Conservation (phyloP, 2,888 invertebrate genomes). For the Caenorhabditis sp. region DNA sequence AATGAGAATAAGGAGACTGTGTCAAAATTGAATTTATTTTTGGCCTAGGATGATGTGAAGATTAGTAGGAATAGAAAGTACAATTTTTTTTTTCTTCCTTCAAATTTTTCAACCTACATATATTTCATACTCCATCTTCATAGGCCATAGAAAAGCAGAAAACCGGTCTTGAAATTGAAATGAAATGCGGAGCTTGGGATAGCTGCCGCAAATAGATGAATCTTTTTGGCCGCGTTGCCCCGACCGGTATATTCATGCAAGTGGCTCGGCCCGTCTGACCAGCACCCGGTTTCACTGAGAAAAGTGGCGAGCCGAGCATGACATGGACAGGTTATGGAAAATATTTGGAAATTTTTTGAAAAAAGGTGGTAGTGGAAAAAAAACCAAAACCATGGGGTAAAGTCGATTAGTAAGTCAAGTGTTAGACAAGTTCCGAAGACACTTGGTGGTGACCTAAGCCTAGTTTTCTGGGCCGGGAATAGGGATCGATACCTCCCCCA, state of each 20-base stretch:
- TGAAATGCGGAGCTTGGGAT: constrained; percentile 35
- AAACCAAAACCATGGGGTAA: no score
- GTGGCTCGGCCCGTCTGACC: constrained; percentile 35
- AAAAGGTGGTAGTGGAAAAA: background rate
- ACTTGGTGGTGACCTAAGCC: no score
- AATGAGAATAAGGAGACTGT: background rate
- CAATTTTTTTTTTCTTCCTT: background rate
- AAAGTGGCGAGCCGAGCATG: background rate
- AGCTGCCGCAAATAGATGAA: constrained; percentile 54
- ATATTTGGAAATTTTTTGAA: no score
- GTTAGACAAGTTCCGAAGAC: no score
- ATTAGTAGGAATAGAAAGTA: no score
- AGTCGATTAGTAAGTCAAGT: no score
- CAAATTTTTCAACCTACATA: no score
- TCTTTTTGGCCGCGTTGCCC: background rate
- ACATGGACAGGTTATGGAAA: background rate
- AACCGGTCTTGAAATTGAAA: constrained; percentile 56
- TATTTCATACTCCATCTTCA: no score
- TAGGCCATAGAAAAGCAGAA: constrained; percentile 6
- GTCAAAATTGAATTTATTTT: background rate
- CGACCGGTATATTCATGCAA: constrained; percentile 51
- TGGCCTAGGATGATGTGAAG: no score
- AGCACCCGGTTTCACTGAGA: constrained; percentile 36
- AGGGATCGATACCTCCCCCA: no score
- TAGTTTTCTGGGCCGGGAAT: no score